Evolutionary conservation across 2,888 invertebrate species (phyloP).

Genomic region (Drosophila anomelani): DNA sequence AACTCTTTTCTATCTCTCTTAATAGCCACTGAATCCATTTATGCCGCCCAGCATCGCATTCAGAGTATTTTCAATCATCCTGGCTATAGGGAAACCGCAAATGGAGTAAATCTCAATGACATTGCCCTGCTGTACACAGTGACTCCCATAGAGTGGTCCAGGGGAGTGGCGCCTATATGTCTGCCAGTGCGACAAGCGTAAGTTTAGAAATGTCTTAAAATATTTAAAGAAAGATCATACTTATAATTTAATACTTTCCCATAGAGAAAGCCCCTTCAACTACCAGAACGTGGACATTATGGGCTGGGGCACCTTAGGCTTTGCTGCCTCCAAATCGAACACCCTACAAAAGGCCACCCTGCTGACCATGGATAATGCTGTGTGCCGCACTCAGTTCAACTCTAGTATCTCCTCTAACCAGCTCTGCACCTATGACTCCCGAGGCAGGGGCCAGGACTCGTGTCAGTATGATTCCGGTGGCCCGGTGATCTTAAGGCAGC

Average conservation of each 20-base stretch:
- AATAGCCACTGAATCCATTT: constrained; percentile 69
- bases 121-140: constrained; percentile 85
- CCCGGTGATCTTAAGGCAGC: constrained; percentile 85
- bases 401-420: constrained; percentile 51
- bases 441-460: constrained; percentile 83
- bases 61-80: constrained; percentile 75
- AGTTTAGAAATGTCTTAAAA: background rate
- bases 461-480: constrained; percentile 87
- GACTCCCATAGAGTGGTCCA: constrained; percentile 84
- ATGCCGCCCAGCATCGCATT: constrained; percentile 83
- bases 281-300: constrained; percentile 67
- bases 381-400: constrained; percentile 65
- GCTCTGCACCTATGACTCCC: constrained; percentile 74
- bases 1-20: background rate
- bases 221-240: background rate
- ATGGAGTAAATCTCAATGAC: constrained; percentile 83
- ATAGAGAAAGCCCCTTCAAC: constrained; percentile 54
- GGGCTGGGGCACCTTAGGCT: constrained; percentile 86
- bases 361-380: constrained; percentile 73
- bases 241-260: background rate
- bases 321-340: constrained; percentile 85
- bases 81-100: constrained; percentile 49
- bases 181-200: constrained; percentile 85
- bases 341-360: constrained; percentile 85
- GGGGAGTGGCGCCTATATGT: constrained; percentile 87